Percentiles rank a stretch among this genome's conserved stretches.
phyloP scores from a whole-genome alignment of 2,797 vertebrate genomes.

The Danio albolineatus region DNA sequence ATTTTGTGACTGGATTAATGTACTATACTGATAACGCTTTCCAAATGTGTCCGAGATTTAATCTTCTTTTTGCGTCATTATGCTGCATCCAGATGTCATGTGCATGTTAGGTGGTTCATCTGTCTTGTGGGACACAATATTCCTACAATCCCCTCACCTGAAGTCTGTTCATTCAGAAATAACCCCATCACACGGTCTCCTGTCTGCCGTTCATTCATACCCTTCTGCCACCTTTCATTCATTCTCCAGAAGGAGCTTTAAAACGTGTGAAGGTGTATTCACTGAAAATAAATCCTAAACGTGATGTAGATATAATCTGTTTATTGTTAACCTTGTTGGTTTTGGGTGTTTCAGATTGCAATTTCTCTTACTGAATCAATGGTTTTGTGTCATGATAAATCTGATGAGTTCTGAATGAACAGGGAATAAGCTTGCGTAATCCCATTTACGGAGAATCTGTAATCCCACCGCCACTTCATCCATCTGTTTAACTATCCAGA shows the following conservation, averaged over 20 bases:
- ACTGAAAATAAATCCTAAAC: not conserved
- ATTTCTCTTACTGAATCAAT: conserved; percentile 58
- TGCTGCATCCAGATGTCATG: not conserved
- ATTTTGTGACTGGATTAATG: not conserved
- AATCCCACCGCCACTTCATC: conserved; percentile 58
- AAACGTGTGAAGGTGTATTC: conserved; percentile 16
- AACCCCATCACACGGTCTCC: conserved; percentile 20
- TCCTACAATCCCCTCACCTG: not conserved
- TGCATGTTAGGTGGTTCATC: not conserved
- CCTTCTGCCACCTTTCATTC: conserved; percentile 59
- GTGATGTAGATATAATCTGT: not conserved
- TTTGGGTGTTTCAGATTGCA: not conserved
- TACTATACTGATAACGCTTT: not conserved
- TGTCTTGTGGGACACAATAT: conserved; percentile 1
- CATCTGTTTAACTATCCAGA: conserved; percentile 19
- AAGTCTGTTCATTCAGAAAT: conserved; percentile 1
- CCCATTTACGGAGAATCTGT: conserved; percentile 56
- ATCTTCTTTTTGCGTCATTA: conserved; percentile 9
- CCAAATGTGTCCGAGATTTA: not conserved
- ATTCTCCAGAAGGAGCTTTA: conserved; percentile 19
- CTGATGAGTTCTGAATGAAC: conserved; percentile 40
- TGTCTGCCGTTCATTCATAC: conserved; percentile 14
- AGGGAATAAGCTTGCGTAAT: conserved; percentile 54
- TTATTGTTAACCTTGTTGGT: not conserved
- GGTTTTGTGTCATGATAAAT: conserved; percentile 58